Evolutionary conservation across 92 coral and sea anemone species (phyloP).

Genomic region (Pocillopora meandrina): DNA sequence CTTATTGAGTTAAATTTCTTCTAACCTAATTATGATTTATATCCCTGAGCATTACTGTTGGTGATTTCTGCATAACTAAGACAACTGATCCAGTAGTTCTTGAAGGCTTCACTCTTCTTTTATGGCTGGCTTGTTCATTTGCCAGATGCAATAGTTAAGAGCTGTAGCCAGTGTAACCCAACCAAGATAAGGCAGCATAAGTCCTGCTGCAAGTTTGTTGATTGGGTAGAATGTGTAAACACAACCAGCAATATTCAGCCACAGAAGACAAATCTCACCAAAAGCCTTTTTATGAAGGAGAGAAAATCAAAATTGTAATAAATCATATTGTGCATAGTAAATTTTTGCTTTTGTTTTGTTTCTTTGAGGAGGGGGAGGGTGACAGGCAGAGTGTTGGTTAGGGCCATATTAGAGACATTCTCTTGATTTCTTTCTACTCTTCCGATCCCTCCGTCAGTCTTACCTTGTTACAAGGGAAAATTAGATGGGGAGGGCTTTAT

Average conservation of each 20-base stretch:
- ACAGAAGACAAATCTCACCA: conserved; percentile 55
- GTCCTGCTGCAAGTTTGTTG: conserved; percentile 70
- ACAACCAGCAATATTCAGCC: conserved; percentile 66
- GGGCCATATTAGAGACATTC: too few species aligned
- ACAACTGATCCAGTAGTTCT: not conserved
- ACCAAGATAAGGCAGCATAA: conserved; percentile 67
- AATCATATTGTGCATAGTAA: not conserved
- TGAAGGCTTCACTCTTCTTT: conserved; percentile 35
- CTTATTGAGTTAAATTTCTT: too few species aligned
- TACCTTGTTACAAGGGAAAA: too few species aligned
- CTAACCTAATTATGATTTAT: too few species aligned
- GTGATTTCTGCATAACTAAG: not conserved
- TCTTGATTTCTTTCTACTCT: too few species aligned
- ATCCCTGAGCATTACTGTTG: not conserved
- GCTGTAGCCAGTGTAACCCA: conserved; percentile 68
- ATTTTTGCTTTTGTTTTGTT: not conserved
- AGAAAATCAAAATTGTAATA: not conserved
- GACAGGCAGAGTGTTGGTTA: too few species aligned
- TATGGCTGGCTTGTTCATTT: conserved; percentile 70
- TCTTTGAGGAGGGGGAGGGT: too few species aligned
- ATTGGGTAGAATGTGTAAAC: conserved; percentile 69
- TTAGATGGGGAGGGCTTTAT: too few species aligned
- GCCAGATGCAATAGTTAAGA: conserved; percentile 70
- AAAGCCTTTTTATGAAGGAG: conserved; percentile 44
- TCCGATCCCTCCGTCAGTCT: too few species aligned